Percentiles rank a stretch among this genome's conserved stretches.
Conservation (phyloP, 2,113 vertebrate genomes). For the Ameiurus melas region DNA sequence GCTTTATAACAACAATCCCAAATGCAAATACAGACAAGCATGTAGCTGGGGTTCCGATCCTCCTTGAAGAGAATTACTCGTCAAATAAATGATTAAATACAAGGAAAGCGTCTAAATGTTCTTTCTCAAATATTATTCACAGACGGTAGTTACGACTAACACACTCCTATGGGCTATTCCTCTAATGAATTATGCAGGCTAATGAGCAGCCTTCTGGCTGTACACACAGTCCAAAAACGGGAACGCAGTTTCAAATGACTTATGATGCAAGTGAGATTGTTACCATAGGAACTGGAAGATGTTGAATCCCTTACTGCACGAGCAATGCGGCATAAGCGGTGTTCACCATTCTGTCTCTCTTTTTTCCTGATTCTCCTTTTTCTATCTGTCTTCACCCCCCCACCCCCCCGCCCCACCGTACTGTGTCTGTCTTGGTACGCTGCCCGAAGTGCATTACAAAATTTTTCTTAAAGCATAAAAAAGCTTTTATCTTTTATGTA, state of each 20-base stretch:
- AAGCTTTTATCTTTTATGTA: neutral
- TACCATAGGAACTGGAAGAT: slow-evolving; percentile 41
- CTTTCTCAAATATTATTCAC: slow-evolving; percentile 21
- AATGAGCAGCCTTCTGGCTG: slow-evolving; percentile 44
- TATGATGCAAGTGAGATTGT: slow-evolving; percentile 40
- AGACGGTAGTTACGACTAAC: slow-evolving; percentile 26
- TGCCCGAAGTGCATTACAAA: neutral
- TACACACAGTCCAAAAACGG: slow-evolving; percentile 30
- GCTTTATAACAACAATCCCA: neutral
- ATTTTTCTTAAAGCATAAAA: neutral
- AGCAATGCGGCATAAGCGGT: neutral
- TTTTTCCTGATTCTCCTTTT: neutral
- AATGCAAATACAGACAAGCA: neutral
- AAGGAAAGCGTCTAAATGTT: neutral
- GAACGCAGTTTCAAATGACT: slow-evolving; percentile 28
- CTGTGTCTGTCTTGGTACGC: neutral
- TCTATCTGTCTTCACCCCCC: neutral
- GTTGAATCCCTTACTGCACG: neutral
- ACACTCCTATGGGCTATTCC: slow-evolving; percentile 41
- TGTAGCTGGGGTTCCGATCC: neutral
- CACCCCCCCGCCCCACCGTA: neutral
- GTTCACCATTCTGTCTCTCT: neutral
- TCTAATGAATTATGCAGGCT: slow-evolving; percentile 45
- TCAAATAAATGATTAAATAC: slow-evolving; percentile 2
- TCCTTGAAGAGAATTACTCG: neutral